Conservation (phyloP, 2,888 invertebrate genomes). For the Apodemia hepburni region DNA sequence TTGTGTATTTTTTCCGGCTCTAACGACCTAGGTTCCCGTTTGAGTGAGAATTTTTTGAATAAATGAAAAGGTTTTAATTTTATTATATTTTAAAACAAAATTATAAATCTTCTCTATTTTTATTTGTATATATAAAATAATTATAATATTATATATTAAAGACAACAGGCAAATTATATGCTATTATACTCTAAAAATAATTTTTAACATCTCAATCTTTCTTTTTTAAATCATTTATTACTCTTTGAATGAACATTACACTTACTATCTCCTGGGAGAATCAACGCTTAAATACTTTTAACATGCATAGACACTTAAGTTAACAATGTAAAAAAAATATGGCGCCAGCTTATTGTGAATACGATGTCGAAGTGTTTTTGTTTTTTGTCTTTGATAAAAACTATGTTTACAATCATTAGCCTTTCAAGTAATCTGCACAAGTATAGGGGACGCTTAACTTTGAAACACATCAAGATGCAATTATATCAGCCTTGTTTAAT, state of each 20-base stretch:
- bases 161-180: no score
- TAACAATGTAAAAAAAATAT: constrained; percentile 21
- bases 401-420: constrained; percentile 12
- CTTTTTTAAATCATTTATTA: constrained; percentile 37
- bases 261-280: constrained; percentile 8
- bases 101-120: no score
- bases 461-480: constrained; percentile 5
- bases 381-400: constrained; percentile 6
- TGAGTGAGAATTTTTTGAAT: no score
- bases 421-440: constrained; percentile 5
- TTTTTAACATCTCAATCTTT: constrained; percentile 21
- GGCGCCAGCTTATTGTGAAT: constrained; percentile 18
- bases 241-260: constrained; percentile 6
- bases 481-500: neutral
- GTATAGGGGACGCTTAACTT: neutral
- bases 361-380: constrained; percentile 17
- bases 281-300: constrained; percentile 19
- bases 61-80: no score
- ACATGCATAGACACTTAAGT: constrained; percentile 22
- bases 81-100: no score
- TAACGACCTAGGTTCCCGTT: no score
- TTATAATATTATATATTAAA: no score
- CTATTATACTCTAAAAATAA: neutral
- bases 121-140: no score
- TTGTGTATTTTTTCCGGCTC: no score